Conservation (phyloP, 2,888 invertebrate genomes). For the Ypsolopha scabrella region DNA sequence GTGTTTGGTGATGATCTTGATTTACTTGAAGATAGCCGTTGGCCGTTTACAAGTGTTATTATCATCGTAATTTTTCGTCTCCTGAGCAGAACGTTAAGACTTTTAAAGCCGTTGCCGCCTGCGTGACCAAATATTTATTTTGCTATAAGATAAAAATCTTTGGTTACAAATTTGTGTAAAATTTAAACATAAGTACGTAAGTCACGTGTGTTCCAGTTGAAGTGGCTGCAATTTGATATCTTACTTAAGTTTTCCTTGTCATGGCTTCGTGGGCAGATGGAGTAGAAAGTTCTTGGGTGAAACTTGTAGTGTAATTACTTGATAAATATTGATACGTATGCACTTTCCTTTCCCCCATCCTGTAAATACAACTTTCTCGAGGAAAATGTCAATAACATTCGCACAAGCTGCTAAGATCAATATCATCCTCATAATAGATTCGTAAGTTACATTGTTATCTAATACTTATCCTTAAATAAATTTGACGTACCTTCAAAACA, state of each 20-base stretch:
- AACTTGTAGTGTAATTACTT: constrained; percentile 15
- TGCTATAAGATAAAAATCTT: no score
- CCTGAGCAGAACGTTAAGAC: no score
- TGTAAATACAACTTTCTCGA: constrained; percentile 23
- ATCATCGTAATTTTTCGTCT: no score
- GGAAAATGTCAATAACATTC: constrained; percentile 13
- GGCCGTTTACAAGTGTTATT: no score
- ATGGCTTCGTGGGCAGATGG: constrained; percentile 4
- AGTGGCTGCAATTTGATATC: constrained; percentile 2
- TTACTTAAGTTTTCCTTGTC: constrained; percentile 10
- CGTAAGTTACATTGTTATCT: no score
- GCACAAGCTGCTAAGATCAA: neutral
- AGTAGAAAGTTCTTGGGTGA: constrained; percentile 37
- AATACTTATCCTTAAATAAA: no score
- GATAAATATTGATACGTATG: constrained; percentile 40
- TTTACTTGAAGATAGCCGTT: no score
- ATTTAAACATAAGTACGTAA: constrained; percentile 6
- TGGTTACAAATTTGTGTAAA: constrained; percentile 1
- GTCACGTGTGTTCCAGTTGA: constrained; percentile 5
- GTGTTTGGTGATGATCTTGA: no score
- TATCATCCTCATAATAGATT: no score
- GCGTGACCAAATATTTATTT: no score
- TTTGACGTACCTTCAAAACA: neutral
- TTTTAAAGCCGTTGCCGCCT: no score
- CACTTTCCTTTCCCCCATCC: constrained; percentile 29